Conservation (phyloP, 2,113 vertebrate genomes). For the Romanogobio albipinnatus region DNA sequence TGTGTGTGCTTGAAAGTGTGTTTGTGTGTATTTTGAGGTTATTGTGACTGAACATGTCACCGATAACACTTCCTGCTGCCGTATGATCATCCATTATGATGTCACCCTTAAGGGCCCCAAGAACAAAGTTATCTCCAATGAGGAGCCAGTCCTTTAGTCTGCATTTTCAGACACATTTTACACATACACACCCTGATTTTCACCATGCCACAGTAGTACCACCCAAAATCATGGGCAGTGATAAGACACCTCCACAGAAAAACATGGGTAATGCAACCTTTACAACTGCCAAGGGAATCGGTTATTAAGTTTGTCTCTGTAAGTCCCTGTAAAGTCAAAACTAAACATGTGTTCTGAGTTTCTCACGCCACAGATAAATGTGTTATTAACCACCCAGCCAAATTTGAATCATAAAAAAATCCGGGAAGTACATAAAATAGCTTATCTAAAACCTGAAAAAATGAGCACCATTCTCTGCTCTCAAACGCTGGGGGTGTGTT, state of each 20-base stretch:
- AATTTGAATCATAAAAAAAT: too few species aligned
- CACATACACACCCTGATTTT: constrained; percentile 17
- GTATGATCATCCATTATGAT: constrained; percentile 70
- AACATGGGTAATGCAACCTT: not conserved
- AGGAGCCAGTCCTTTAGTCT: constrained; percentile 54
- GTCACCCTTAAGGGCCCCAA: constrained; percentile 66
- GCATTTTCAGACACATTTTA: constrained; percentile 14
- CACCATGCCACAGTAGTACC: not conserved
- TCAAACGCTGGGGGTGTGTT: too few species aligned
- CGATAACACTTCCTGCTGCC: constrained; percentile 71
- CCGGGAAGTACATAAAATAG: too few species aligned
- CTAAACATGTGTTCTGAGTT: too few species aligned
- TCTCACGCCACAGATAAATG: too few species aligned
- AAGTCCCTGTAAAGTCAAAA: too few species aligned
- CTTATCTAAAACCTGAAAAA: too few species aligned
- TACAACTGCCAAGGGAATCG: not conserved
- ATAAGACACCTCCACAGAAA: constrained; percentile 19
- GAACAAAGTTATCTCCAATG: constrained; percentile 73
- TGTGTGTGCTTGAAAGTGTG: not conserved
- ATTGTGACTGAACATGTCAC: constrained; percentile 45
- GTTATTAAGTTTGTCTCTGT: not conserved
- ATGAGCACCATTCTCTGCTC: too few species aligned
- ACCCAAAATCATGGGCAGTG: not conserved
- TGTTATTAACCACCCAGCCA: too few species aligned
- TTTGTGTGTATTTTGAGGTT: constrained; percentile 42